Evolutionary conservation across 2,888 invertebrate species (phyloP), one percentile per base, ranked within the genome.

Genomic region (Oscheius sp.): DNA sequence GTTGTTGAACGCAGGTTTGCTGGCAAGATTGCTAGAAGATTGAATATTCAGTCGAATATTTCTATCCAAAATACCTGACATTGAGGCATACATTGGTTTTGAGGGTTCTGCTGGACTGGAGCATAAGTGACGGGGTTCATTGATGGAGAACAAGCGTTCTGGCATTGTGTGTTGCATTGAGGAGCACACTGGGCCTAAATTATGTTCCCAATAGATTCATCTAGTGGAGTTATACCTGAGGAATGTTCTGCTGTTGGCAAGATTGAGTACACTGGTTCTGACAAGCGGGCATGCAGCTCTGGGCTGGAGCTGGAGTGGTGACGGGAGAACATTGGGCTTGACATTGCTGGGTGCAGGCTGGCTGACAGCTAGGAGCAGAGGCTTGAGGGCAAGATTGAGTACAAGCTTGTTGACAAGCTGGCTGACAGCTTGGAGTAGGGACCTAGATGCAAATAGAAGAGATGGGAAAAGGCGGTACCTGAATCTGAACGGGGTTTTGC

Each of bases 351-450:
- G 74, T 74, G 53, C 77, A 77, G 45, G 69, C 63, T 45, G 71
- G 71, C 53, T 75, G 75, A 37, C 70, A 68, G 29, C 33, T 55
- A 34, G 69, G 67, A 65, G 72, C 71, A 15, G n/a, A n/a, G n/a
- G 71, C 70, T 61, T 71, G 70, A 39, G 71, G 57, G 58, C 76
- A 76, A 57, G 72, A 72, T 50, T 76, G 76, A 3, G 20, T 3
- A 63, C 76, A 76, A 46, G 63, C 55, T 46, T 76, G 76, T 45
- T 76, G 74, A 65, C 76, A 76, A 23, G 74, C 76, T 61, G 76
- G 76, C 20, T 72, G 72, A 58, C 76, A 76, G 55, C 74, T 74
- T 23, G 70, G 39, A 23, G 74, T 50, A 45, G 68, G 71, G 46
- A 76, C 71, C 74, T 76, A 29, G 15, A 69, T 37, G 23, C 10